Evolutionary conservation across 2,113 vertebrate species (phyloP), one percentile per base, ranked within the genome.

Genomic region (Plecotus auritus): DNA sequence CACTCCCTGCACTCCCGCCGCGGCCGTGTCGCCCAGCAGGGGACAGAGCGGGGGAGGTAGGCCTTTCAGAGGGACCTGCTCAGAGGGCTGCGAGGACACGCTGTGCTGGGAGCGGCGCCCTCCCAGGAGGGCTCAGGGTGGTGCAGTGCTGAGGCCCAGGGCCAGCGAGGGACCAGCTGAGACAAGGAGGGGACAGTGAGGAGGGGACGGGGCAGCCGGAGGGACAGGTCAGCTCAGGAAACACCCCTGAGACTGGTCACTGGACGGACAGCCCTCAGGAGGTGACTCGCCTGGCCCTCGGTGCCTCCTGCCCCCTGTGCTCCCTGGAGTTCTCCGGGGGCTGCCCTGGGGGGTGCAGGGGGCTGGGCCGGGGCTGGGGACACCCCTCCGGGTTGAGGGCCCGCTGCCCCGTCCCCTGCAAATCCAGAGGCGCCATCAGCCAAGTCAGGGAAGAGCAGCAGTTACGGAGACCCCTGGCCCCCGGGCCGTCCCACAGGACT

Each of bases 381-480:
- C 5, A 2, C 8, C 22, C 14, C 26, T 40, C 66, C 13, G 67
- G 26, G 20, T 2, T 1, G 51, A 23, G 26, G 28, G 49, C 30
- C 61, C 1, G 0, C 47, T 0, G 9, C 64, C 49, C 26, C 14
- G 10, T 12, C 28, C 22, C 9, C 66, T 9, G 1, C 18, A 2
- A 1, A 12, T 10, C n/a, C 4, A 18, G 40, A 51, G 20, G 4
- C 42, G 13, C n/a, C 9, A 1, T 7, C 16, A 42, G 84, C 40
- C 2, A 6, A 3, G 66, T 28, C 23, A 2, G 3, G 84, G 51
- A 32, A 47, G 37, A 23, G 40, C 6, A 0, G 0, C 17, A 0
- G 23, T 6, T 0, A 0, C 0, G 2, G 35, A 0, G 22, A 12
- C 22, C 3, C 13, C 35, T 16, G 2, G 2, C 12, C n/a, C 12